Conservation (phyloP, 2,113 vertebrate species). For the Ploceus nigricollis region DNA sequence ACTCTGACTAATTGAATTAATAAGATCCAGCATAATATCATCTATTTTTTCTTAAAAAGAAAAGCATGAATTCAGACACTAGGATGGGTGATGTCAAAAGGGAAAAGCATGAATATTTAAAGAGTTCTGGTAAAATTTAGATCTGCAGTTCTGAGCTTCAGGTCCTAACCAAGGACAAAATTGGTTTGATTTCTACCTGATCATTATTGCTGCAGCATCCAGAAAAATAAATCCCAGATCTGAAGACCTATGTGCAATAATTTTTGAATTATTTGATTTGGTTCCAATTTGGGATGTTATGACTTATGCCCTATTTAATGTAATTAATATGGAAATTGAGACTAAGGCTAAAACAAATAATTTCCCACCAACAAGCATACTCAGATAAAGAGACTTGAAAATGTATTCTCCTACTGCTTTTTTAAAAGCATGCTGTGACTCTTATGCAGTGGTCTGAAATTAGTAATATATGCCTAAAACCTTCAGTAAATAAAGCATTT, state of each 20-base stretch:
- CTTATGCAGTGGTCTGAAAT: not conserved
- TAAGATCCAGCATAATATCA: not conserved
- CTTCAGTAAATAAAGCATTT: not conserved
- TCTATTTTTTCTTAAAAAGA: not conserved
- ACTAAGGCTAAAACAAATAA: not conserved
- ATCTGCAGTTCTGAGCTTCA: not conserved
- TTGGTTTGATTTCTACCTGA: not conserved
- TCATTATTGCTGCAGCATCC: not conserved
- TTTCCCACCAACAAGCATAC: not conserved
- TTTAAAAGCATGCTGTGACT: not conserved
- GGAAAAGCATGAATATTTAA: not conserved
- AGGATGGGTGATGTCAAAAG: accelerated
- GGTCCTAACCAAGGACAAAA: not conserved
- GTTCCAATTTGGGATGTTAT: not conserved
- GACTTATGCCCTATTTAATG: not conserved
- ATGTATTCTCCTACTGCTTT: not conserved
- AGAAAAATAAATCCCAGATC: not conserved
- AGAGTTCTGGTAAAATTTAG: not conserved
- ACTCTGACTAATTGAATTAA: not conserved
- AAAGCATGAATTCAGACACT: accelerated
- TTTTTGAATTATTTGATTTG: not conserved
- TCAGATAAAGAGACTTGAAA: not conserved
- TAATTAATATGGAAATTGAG: not conserved
- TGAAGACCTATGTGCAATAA: not conserved
- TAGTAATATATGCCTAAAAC: not conserved